Conservation (phyloP, 2,888 invertebrate species). For the Phasia obesa region DNA sequence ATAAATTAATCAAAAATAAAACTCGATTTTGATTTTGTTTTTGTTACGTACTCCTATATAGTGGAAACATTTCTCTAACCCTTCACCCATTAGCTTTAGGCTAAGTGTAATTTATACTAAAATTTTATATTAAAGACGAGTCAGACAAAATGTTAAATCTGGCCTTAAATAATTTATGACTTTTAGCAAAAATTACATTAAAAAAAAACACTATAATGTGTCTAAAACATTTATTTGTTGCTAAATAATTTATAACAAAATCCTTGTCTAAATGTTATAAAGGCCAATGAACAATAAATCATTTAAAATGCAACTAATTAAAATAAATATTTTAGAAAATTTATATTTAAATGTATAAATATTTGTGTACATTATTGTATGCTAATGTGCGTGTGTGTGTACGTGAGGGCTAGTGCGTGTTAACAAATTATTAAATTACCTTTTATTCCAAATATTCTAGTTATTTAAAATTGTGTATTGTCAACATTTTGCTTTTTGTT, state of each 20-base stretch:
- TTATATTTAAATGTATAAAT: constrained; percentile 11
- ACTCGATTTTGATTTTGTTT: too few species aligned
- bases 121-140: neutral
- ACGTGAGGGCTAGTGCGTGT: neutral
- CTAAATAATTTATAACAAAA: constrained; percentile 49
- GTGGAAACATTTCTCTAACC: too few species aligned
- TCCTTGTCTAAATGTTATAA: constrained; percentile 55
- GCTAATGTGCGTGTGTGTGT: neutral
- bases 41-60: too few species aligned
- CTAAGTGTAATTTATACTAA: constrained; percentile 31
- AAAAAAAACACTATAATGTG: constrained; percentile 45
- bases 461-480: constrained; percentile 45
- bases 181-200: constrained; percentile 7
- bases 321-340: constrained; percentile 62
- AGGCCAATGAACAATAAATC: constrained; percentile 63
- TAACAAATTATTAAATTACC: constrained; percentile 55
- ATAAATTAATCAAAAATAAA: too few species aligned
- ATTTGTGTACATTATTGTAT: neutral
- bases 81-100: too few species aligned
- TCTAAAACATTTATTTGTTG: constrained; percentile 27
- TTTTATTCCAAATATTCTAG: constrained; percentile 28
- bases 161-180: constrained; percentile 23
- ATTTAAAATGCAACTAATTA: constrained; percentile 70
- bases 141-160: neutral
- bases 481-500: constrained; percentile 7